Evolutionary conservation across 2,797 vertebrate species (phyloP), one percentile per base, ranked within the genome.

Genomic region (Alcedo atthis): DNA sequence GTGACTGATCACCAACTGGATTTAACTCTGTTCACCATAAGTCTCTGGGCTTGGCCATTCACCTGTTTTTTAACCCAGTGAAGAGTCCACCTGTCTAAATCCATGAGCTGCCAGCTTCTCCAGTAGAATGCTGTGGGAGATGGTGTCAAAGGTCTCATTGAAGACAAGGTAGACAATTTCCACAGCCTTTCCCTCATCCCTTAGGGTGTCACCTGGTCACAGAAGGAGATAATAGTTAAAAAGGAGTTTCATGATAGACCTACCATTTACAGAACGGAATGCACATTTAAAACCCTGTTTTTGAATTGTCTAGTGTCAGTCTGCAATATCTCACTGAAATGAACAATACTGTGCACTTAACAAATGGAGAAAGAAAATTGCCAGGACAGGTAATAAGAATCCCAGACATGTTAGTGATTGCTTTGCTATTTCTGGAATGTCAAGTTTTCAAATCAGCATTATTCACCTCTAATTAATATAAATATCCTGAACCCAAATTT

Each of bases 381-480:
- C 90, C 89, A 95, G 86, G 87, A 91, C 79, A 85, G 84, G 90
- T 85, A 92, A 89, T 74, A 94, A 8, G 10, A 95, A 94, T 93
- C 88, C 61, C 76, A 93, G 86, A 66, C 84, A 45, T 87, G 70
- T 54, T 82, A 86, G 40, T 59, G 66, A 92, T 75, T 88, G 59
- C 77, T 90, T 87, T 95, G 68, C 51, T 35, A 51, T 85, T 95
- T 94, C 83, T 68, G 85, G 73, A 89, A 57, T 62, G 53, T 78
- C 67, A 89, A 83, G 57, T 77, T 94, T 94, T 94, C 12, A 14
- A 91, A 95, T 94, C 45, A 74, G 85, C 77, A 66, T 84, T 91
- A 87, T 85, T 94, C 91, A 94, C 53, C 49, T 92, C 78, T 93
- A 95, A 96, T 97, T 95, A 96, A 76, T 93, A 92, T 63, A 66